phyloP scores from a whole-genome alignment of 2,797 vertebrate genomes.

The Cossypha dichroa region DNA sequence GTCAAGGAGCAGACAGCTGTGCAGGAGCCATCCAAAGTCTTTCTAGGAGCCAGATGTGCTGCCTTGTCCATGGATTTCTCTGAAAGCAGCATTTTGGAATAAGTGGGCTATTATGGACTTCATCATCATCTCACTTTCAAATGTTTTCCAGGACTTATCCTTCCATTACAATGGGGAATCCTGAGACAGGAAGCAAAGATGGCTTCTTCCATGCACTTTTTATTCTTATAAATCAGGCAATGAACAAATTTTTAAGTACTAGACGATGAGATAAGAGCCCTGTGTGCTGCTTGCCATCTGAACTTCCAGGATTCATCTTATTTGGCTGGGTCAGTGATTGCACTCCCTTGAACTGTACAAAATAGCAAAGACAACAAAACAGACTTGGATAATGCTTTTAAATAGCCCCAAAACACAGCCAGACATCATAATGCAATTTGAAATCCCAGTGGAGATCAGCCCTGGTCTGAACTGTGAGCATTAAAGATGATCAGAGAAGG shows the following conservation, averaged over 20 bases:
- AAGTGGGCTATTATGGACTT: background rate
- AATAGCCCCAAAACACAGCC: background rate
- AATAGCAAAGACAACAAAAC: background rate
- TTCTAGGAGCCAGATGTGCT: slow-evolving; percentile 2
- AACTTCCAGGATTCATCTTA: background rate
- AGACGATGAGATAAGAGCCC: slow-evolving; percentile 50
- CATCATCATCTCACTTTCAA: slow-evolving; percentile 6
- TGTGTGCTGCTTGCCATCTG: background rate
- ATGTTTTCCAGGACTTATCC: background rate
- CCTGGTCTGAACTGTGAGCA: background rate
- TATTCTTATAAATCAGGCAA: background rate
- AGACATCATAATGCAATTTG: background rate
- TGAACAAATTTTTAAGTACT: background rate
- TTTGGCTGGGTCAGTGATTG: background rate
- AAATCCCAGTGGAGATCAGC: background rate
- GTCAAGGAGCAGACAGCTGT: background rate
- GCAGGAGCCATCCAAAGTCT: background rate
- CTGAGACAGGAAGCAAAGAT: slow-evolving; percentile 38
- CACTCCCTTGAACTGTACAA: background rate
- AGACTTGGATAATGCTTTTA: background rate
- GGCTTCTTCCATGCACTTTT: background rate
- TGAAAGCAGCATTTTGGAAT: slow-evolving; percentile 10
- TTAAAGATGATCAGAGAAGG: rapidly evolving
- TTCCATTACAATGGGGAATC: slow-evolving; percentile 25
- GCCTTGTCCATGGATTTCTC: background rate